Evolutionary conservation across 2,113 vertebrate species (phyloP).

Genomic region (Hystrix brachyura): DNA sequence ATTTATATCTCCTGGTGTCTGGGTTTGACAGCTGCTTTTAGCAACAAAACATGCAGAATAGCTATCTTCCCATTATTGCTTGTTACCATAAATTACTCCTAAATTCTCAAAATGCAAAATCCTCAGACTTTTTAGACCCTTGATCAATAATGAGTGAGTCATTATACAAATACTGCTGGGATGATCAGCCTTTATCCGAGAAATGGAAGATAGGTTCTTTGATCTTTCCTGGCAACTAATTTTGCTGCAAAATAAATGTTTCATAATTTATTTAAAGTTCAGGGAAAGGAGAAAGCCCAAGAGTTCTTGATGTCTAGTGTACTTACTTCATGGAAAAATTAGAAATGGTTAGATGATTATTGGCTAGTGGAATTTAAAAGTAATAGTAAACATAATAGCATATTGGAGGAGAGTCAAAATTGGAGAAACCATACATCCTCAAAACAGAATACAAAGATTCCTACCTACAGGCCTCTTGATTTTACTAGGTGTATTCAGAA

Average conservation of each 20-base stretch:
- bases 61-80: constrained; percentile 56
- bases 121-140: constrained; percentile 55
- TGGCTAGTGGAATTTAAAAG: constrained; percentile 51
- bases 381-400: not conserved
- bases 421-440: not conserved
- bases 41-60: constrained; percentile 66
- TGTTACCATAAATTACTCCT: constrained; percentile 65
- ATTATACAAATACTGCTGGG: constrained; percentile 70
- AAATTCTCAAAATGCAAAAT: constrained; percentile 76
- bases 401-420: not conserved
- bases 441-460: not conserved
- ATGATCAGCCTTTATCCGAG: constrained; percentile 75
- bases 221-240: constrained; percentile 82
- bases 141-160: constrained; percentile 81
- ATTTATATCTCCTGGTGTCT: constrained; percentile 51
- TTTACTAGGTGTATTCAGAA: not conserved
- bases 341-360: constrained; percentile 35
- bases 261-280: constrained; percentile 85
- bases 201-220: constrained; percentile 82
- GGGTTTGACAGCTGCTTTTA: constrained; percentile 70
- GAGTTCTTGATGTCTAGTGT: constrained; percentile 65
- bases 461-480: not conserved
- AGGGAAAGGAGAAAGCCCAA: constrained; percentile 72
- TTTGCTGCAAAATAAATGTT: constrained; percentile 77
- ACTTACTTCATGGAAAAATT: constrained; percentile 72